Percentiles rank a stretch among this genome's conserved stretches.
phyloP scores from a whole-genome alignment of 2,797 vertebrate species.

The Sebastes itinus region DNA sequence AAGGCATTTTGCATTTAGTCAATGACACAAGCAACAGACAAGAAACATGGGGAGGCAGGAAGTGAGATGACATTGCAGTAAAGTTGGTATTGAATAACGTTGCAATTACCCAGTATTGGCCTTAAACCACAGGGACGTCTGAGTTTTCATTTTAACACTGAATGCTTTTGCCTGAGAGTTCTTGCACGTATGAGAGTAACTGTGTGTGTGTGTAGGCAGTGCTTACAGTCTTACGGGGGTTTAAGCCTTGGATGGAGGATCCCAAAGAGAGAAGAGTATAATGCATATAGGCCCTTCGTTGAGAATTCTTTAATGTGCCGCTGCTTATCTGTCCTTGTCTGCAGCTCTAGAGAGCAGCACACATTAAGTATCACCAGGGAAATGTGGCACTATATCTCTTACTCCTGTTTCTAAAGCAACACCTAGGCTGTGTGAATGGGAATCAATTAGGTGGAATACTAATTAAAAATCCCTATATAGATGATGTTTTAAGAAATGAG shows the following conservation, averaged over 20 bases:
- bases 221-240: constrained; percentile 8
- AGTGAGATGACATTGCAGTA: neutral
- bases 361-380: neutral
- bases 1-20: neutral
- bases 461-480: neutral
- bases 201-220: constrained; percentile 17
- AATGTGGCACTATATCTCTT: neutral
- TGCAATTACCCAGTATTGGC: neutral
- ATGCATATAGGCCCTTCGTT: neutral
- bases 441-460: neutral
- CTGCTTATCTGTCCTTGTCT: constrained; percentile 8
- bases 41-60: neutral
- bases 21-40: neutral
- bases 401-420: neutral
- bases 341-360: neutral
- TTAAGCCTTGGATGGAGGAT: constrained; percentile 20
- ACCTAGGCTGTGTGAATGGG: neutral
- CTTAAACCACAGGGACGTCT: neutral
- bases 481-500: neutral
- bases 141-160: neutral
- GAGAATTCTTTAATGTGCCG: neutral
- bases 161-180: neutral
- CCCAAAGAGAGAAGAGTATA: constrained; percentile 1
- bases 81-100: neutral
- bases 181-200: neutral